Base-by-base conservation (phyloP, 2,888 invertebrate species). In the Papilio demoleus region DNA sequence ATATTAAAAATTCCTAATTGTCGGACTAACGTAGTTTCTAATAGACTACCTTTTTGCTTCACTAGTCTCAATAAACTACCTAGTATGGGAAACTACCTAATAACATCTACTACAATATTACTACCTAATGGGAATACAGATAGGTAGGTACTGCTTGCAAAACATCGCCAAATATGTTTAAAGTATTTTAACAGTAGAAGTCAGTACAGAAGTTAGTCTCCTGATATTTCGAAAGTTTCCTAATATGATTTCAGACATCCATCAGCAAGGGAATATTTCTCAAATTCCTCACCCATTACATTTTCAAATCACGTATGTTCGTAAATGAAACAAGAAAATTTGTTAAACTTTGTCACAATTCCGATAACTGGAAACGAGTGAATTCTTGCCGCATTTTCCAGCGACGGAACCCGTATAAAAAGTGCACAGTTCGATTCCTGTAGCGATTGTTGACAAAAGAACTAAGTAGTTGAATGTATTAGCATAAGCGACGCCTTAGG, bases 401-500 rank as follows among this genome's bases (percentile, higher is more conserved):
- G 70, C 70, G 68, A 71, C 79, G 79, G 84, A 79, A 80, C 82
- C 81, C 82, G 76, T 76, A 81, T 77, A 84, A 85, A 85, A 82
- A 81, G 78, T 74, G 74, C 80, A 72, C 31, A 72, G 75, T 67
- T 73, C 76, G 81, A 86, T 84, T 84, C 85, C 84, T 81, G 84
- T 83, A 84, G 87, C 86, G 89, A 86, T 86, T 86, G 84, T 78
- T 79, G 77, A 79, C 85, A 90, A 90, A 89, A 85, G 87, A 88
- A 87, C 87, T 87, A 86, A 53, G 85, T 85, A 76, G 76, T 80
- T 6, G 89, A 87, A 88, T 88, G 88, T 89, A 92, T 92, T 92
- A 92, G 92, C 92, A 92, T 91, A 91, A 87, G 79, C 81, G 85
- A 82, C 86, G 86, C 87, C 87, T 85, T 81, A 69, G 65, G 77